These are phyloP conservation scores for Egretta garzetta DNA, from an alignment of 2,113 vertebrate species.

Conservation along the genomic window DNA sequence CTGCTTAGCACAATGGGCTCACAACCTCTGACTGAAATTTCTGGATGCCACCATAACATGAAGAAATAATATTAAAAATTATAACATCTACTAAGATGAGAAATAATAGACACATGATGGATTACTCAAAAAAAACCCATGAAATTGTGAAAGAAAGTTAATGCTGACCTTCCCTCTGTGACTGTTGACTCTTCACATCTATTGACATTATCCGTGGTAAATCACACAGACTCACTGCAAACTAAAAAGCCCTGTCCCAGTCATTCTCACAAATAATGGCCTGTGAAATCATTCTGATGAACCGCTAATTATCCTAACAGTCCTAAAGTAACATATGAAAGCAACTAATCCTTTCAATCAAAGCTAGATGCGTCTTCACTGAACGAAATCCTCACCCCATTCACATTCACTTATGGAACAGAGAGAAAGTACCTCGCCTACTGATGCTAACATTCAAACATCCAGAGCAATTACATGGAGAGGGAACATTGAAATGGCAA, in stretches of 20 bases:
- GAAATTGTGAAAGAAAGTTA: conserved; percentile 13
- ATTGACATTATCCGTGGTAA: conserved; percentile 27
- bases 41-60: neutral
- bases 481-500: conserved; percentile 24
- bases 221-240: conserved; percentile 38
- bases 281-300: neutral
- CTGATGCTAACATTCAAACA: neutral
- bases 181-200: conserved; percentile 12
- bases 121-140: neutral
- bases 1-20: conserved; percentile 22
- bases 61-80: conserved; percentile 3
- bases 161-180: conserved; percentile 47
- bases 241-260: neutral
- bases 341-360: conserved; percentile 34
- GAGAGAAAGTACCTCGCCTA: neutral
- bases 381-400: neutral
- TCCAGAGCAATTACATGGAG: neutral
- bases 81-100: neutral
- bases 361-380: neutral
- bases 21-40: conserved; percentile 4
- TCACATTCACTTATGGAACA: neutral
- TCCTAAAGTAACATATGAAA: conserved; percentile 24
- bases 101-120: neutral
- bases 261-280: neutral
- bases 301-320: conserved; percentile 45